These are phyloP conservation scores for Chalcis sispes DNA, from an alignment of 2,888 invertebrate species.

Conservation along the genomic window DNA sequence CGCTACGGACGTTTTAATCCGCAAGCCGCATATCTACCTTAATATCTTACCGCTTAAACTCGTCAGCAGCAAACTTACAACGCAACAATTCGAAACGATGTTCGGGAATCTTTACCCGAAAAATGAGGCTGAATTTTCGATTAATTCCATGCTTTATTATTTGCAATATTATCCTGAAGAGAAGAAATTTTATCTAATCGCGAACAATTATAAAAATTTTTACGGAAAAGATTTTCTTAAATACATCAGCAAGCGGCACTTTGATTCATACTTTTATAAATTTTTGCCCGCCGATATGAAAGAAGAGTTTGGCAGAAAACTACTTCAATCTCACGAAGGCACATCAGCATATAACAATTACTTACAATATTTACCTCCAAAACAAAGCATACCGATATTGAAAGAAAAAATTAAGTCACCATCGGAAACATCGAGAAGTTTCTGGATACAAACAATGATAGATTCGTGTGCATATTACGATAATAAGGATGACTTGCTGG, in stretches of 20 bases:
- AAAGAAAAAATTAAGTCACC: constrained; percentile 61
- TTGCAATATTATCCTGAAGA: constrained; percentile 61
- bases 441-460: constrained; percentile 63
- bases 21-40: constrained; percentile 1
- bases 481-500: constrained; percentile 63
- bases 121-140: not conserved
- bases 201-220: not conserved
- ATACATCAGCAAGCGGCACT: not conserved
- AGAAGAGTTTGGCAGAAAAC: not conserved
- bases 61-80: constrained; percentile 57
- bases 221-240: not conserved
- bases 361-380: constrained; percentile 64
- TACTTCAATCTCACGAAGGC: not conserved
- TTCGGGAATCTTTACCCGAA: constrained; percentile 58
- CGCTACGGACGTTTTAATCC: constrained; percentile 20
- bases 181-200: constrained; percentile 17
- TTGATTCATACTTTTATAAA: constrained; percentile 52
- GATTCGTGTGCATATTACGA: constrained; percentile 68
- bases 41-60: constrained; percentile 59
- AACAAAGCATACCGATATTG: constrained; percentile 61
- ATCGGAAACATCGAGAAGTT: constrained; percentile 54
- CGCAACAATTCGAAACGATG: constrained; percentile 62
- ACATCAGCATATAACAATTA: constrained; percentile 60
- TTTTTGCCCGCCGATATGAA: not conserved
- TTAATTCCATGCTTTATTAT: constrained; percentile 37